These are phyloP conservation scores for Mormyrus lacerda DNA, from an alignment of 2,113 vertebrate genomes.

Conservation along the genomic window DNA sequence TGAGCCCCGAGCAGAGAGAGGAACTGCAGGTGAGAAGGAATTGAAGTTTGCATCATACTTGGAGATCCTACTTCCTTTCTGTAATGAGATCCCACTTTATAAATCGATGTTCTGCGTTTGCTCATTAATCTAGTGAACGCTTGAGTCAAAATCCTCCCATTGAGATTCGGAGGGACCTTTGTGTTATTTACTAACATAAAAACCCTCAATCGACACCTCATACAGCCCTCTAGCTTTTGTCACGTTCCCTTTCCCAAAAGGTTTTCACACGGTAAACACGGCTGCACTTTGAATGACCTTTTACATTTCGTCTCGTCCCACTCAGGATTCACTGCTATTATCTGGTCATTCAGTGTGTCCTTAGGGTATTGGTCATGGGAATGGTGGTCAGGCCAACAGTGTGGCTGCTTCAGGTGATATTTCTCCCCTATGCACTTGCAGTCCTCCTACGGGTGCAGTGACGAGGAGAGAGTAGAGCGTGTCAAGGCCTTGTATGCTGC, in stretches of 20 bases:
- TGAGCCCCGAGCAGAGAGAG: constrained; percentile 63
- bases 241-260: neutral
- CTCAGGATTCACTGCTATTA: neutral
- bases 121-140: neutral
- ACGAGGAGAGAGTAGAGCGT: constrained; percentile 66
- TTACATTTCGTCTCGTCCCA: neutral
- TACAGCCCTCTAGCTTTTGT: neutral
- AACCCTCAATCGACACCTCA: neutral
- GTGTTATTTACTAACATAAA: neutral
- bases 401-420: neutral
- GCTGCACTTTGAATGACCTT: neutral
- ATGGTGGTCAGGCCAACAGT: neutral
- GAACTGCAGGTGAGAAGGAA: constrained; percentile 69
- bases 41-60: neutral
- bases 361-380: neutral
- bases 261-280: neutral
- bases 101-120: neutral
- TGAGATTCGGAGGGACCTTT: neutral
- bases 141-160: neutral
- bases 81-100: neutral
- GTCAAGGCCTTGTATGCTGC: constrained; percentile 78
- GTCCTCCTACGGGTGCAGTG: constrained; percentile 72
- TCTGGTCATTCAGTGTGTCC: neutral
- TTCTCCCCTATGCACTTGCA: constrained; percentile 27
- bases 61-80: neutral